phyloP scores from a whole-genome alignment of 2,888 invertebrate species.

The Drosophila imparisetae region DNA sequence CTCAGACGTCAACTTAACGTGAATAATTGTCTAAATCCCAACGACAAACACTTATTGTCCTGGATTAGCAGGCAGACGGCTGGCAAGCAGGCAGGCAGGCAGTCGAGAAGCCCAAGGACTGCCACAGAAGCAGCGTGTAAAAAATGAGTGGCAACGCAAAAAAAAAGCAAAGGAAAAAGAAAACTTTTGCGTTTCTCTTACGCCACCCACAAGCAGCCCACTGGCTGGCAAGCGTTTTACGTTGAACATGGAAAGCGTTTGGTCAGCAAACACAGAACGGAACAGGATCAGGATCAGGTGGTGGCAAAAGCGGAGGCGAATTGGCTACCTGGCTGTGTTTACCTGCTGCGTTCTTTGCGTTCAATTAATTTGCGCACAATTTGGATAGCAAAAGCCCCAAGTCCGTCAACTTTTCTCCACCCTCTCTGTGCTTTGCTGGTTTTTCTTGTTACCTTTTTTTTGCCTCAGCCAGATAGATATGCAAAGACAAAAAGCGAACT shows the following conservation, averaged over 20 bases:
- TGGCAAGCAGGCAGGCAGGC: constrained; percentile 35
- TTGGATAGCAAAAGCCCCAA: constrained; percentile 62
- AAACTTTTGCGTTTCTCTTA: constrained; percentile 48
- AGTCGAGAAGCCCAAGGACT: constrained; percentile 61
- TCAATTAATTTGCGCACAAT: constrained; percentile 81
- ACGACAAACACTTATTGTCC: constrained; percentile 80
- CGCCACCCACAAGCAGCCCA: constrained; percentile 25
- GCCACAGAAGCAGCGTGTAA: constrained; percentile 54
- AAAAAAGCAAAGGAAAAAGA: constrained; percentile 21
- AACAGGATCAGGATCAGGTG: constrained; percentile 13
- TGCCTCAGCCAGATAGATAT: constrained; percentile 46
- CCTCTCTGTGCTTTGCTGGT: constrained; percentile 12
- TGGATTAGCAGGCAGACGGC: constrained; percentile 70
- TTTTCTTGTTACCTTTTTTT: constrained; percentile 20
- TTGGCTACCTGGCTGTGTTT: constrained; percentile 52
- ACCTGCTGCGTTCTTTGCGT: constrained; percentile 78
- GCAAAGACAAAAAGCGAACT: constrained; percentile 78
- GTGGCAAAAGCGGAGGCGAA: not conserved
- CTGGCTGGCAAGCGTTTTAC: constrained; percentile 71
- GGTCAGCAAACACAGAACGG: constrained; percentile 51
- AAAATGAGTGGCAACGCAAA: constrained; percentile 68
- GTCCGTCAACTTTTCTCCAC: constrained; percentile 60
- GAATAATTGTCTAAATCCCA: constrained; percentile 80
- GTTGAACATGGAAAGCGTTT: constrained; percentile 72
- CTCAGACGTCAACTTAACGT: constrained; percentile 81